Evolutionary conservation across 2,113 vertebrate species (phyloP).

Genomic region (Procapra przewalskii): DNA sequence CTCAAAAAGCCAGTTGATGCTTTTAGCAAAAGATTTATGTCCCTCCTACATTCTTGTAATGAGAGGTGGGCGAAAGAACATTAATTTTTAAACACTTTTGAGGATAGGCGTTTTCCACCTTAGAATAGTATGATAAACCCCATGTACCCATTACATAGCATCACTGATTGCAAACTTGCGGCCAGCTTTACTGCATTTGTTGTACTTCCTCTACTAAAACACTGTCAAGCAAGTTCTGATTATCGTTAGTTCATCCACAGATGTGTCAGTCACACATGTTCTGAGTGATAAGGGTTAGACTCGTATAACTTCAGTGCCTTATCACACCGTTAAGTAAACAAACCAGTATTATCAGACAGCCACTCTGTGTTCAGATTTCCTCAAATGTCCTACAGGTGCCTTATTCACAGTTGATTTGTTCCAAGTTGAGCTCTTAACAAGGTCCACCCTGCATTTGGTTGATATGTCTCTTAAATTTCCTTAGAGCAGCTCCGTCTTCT

Average conservation of each 20-base stretch:
- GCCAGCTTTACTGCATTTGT: not conserved
- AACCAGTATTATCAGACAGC: not conserved
- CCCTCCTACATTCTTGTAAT: not conserved
- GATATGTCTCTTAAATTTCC: not conserved
- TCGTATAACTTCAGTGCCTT: not conserved
- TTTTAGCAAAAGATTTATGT: not conserved
- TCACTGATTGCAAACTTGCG: not conserved
- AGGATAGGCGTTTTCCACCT: not conserved
- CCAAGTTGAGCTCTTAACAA: not conserved
- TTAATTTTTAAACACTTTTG: not conserved
- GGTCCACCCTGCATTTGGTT: not conserved
- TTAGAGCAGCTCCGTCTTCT: not conserved
- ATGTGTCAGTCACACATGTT: not conserved
- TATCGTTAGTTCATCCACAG: not conserved
- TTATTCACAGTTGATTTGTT: not conserved
- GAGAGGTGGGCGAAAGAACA: not conserved
- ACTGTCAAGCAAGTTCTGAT: not conserved
- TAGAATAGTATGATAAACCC: not conserved
- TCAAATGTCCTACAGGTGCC: not conserved
- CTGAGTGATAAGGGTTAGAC: not conserved
- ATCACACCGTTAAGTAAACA: not conserved
- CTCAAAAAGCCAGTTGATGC: not conserved
- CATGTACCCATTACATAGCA: not conserved
- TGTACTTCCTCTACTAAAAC: not conserved
- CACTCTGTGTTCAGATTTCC: not conserved